These are phyloP conservation scores for Patiria pectinifera DNA, from an alignment of 53 echinoderm and acorn worm species.

Conservation along the genomic window DNA sequence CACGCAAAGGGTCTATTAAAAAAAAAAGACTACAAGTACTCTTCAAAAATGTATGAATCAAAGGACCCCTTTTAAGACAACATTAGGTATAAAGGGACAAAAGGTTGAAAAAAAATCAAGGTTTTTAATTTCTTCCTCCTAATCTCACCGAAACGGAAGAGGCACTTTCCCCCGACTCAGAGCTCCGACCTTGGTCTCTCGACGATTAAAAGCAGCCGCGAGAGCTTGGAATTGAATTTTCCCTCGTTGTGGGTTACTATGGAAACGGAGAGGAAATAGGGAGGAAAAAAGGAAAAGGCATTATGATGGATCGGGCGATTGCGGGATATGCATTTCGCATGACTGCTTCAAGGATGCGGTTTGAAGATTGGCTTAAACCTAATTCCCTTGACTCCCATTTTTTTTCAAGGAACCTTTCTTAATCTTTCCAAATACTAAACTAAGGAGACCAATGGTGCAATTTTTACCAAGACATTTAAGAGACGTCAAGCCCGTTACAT, in stretches of 20 bases:
- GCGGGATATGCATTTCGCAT: neutral
- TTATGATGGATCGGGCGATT: neutral
- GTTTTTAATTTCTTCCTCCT: conserved; percentile 26
- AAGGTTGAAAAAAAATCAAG: conserved; percentile 31
- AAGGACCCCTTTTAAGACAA: neutral
- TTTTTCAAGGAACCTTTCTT: too few relatives aligned
- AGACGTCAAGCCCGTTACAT: too few relatives aligned
- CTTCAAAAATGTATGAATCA: neutral
- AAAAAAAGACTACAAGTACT: too few relatives aligned
- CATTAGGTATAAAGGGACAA: neutral
- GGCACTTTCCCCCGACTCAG: neutral
- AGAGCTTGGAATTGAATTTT: conserved; percentile 59
- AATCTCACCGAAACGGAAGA: conserved; percentile 17
- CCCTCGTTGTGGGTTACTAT: conserved; percentile 60
- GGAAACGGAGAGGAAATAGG: neutral
- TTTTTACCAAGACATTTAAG: too few relatives aligned
- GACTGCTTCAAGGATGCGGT: neutral
- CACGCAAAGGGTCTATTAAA: too few relatives aligned
- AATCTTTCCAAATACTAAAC: too few relatives aligned
- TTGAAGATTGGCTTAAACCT: neutral
- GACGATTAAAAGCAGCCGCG: conserved; percentile 51
- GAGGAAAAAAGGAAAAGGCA: neutral
- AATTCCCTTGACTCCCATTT: too few relatives aligned
- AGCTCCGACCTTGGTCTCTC: conserved; percentile 62
- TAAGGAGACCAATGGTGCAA: too few relatives aligned